These are phyloP conservation scores for Etia nguti DNA, from an alignment of 2,113 vertebrate species.

Conservation along the genomic window DNA sequence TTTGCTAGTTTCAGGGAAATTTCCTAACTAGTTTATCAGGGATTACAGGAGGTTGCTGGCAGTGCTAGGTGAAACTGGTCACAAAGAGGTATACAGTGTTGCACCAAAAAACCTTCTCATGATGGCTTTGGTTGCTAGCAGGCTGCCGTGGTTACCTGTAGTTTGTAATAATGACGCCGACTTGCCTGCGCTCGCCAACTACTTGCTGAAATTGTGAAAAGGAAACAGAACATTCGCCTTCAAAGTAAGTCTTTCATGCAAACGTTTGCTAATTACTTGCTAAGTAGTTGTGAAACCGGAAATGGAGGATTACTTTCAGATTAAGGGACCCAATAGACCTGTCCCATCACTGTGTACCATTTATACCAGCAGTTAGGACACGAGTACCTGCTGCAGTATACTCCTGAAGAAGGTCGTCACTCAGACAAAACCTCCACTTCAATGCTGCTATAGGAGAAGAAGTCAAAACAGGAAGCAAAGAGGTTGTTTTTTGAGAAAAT, in stretches of 20 bases:
- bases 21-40: neutral
- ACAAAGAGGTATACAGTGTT: neutral
- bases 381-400: neutral
- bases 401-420: neutral
- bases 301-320: neutral
- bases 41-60: neutral
- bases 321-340: neutral
- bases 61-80: neutral
- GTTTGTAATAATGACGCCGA: neutral
- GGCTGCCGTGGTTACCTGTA: neutral
- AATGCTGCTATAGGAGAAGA: neutral
- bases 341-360: neutral
- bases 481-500: neutral
- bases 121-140: neutral
- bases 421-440: neutral
- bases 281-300: neutral
- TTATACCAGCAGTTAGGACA: neutral
- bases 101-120: neutral
- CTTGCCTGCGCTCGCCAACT: neutral
- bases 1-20: neutral
- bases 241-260: neutral
- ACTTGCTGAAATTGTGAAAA: neutral
- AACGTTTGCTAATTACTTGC: neutral
- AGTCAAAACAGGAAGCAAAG: neutral
- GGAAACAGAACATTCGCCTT: neutral